Conservation (phyloP, 2,797 vertebrate genomes). For the Petrocephalus schoutedeni region DNA sequence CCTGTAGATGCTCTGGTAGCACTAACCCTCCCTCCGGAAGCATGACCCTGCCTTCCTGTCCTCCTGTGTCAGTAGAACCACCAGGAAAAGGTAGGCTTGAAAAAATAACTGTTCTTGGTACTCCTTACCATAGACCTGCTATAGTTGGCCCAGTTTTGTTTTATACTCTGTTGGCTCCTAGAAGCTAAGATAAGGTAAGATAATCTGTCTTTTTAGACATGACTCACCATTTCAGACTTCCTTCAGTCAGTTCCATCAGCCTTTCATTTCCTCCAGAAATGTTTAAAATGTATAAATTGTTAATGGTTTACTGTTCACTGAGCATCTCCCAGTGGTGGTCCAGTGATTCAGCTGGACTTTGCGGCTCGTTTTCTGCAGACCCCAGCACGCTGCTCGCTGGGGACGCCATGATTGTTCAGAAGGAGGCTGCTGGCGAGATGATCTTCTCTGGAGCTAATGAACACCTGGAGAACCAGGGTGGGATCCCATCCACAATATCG, state of each 20-base stretch:
- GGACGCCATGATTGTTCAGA: constrained; percentile 55
- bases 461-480: constrained; percentile 45
- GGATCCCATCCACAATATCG: constrained; percentile 41
- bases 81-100: not conserved
- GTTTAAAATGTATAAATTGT: not conserved
- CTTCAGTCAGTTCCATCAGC: not conserved
- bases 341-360: not conserved
- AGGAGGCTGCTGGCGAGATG: constrained; percentile 48
- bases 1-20: constrained; percentile 15
- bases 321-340: not conserved
- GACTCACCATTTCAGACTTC: not conserved
- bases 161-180: not conserved
- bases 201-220: not conserved
- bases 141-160: not conserved
- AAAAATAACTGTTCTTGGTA: not conserved
- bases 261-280: not conserved
- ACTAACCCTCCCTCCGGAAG: constrained; percentile 17
- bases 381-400: constrained; percentile 56
- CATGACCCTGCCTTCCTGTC: constrained; percentile 4
- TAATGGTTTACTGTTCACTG: not conserved
- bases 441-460: constrained; percentile 48
- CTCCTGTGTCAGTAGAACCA: not conserved
- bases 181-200: not conserved
- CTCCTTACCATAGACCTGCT: not conserved
- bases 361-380: constrained; percentile 32